Evolutionary conservation across 2,888 invertebrate genomes (phyloP).

Genomic region (Octodonta nipae): DNA sequence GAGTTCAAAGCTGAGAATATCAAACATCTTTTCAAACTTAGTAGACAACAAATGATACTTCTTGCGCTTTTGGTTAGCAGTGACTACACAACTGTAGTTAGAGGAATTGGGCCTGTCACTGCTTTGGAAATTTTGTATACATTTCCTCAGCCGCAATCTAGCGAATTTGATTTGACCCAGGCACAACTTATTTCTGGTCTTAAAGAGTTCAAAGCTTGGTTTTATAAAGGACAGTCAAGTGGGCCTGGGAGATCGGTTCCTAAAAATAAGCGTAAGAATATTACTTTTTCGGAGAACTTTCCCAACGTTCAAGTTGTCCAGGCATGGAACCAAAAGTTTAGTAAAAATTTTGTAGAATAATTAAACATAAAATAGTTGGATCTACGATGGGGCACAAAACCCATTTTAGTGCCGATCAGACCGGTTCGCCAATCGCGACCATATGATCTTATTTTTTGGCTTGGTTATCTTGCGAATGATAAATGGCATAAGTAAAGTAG

Average conservation of each 20-base stretch:
- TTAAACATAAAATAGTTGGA: no score
- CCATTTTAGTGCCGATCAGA: no score
- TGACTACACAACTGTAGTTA: slow-evolving; percentile 88
- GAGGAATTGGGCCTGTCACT: slow-evolving; percentile 87
- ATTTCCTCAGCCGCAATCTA: slow-evolving; percentile 47
- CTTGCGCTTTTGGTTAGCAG: slow-evolving; percentile 89
- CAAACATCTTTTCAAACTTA: slow-evolving; percentile 61
- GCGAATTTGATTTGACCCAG: no score
- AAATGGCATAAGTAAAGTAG: no score
- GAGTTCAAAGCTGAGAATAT: slow-evolving; percentile 68
- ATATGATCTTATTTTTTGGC: no score
- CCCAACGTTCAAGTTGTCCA: slow-evolving; percentile 65
- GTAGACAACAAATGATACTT: slow-evolving; percentile 69
- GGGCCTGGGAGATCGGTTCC: slow-evolving; percentile 52
- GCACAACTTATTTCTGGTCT: slow-evolving; percentile 53
- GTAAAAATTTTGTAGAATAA: no score
- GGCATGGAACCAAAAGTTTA: no score
- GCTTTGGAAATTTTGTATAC: slow-evolving; percentile 88
- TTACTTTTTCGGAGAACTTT: slow-evolving; percentile 60
- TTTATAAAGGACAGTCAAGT: slow-evolving; percentile 41
- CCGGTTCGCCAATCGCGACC: no score
- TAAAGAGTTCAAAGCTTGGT: slow-evolving; percentile 66
- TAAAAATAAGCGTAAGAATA: slow-evolving; percentile 66
- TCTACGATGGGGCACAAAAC: no score
- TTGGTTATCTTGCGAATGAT: no score